Conservation (phyloP, 2,797 vertebrate species). For the Huso huso region DNA sequence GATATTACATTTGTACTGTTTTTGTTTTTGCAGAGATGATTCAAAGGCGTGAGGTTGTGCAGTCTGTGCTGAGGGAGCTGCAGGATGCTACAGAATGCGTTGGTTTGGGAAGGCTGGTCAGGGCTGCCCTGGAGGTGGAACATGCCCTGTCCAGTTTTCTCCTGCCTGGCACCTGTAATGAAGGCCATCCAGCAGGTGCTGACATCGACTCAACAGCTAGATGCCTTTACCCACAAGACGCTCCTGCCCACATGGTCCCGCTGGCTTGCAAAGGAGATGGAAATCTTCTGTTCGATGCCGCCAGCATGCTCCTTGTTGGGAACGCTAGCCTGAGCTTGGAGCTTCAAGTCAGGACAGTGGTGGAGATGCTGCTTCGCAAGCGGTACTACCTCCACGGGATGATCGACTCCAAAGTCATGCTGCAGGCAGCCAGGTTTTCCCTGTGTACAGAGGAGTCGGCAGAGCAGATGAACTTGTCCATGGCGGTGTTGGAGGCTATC, state of each 20-base stretch:
- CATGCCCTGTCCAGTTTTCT: constrained; percentile 63
- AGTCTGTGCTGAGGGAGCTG: constrained; percentile 75
- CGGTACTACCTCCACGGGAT: constrained; percentile 87
- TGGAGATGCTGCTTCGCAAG: constrained; percentile 90
- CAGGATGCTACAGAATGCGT: constrained; percentile 82
- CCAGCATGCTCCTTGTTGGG: constrained; percentile 79
- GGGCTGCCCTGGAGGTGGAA: constrained; percentile 68
- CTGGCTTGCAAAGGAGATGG: constrained; percentile 79
- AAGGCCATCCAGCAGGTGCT: constrained; percentile 63
- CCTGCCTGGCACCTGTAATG: constrained; percentile 59
- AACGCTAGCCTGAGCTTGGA: constrained; percentile 75
- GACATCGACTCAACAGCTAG: constrained; percentile 72
- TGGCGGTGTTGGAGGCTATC: constrained; percentile 80
- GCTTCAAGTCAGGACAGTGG: constrained; percentile 84
- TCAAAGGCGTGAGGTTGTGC: constrained; percentile 73
- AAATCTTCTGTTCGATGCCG: constrained; percentile 82
- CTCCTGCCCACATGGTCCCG: constrained; percentile 75
- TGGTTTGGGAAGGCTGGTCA: constrained; percentile 68
- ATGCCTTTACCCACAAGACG: constrained; percentile 79
- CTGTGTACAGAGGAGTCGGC: constrained; percentile 83
- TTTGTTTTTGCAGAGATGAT: constrained; percentile 63
- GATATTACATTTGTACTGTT: background rate
- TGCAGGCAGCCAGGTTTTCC: constrained; percentile 87
- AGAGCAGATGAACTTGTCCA: constrained; percentile 78
- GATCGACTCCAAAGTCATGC: constrained; percentile 96